Conservation (phyloP, 2,797 vertebrate genomes). For the Selene dorsalis region DNA sequence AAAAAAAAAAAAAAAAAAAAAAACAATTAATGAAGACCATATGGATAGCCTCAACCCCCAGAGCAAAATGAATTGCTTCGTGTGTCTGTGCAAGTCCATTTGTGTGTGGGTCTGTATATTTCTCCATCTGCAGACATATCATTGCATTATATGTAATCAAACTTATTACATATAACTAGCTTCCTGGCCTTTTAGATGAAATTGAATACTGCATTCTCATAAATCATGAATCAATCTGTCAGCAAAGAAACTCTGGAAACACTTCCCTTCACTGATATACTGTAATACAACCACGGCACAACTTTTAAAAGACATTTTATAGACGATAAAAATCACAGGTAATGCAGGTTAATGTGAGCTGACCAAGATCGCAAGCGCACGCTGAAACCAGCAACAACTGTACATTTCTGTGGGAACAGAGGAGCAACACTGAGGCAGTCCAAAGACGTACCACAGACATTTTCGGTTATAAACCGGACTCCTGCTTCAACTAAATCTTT, state of each 20-base stretch:
- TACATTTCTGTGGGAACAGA: constrained; percentile 41
- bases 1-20: constrained; percentile 13
- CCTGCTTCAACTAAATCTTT: constrained; percentile 22
- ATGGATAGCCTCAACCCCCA: constrained; percentile 41
- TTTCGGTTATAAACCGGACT: constrained; percentile 37
- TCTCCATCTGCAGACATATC: constrained; percentile 63
- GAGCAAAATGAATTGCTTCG: constrained; percentile 34
- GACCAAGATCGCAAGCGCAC: constrained; percentile 54
- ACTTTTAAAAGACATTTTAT: constrained; percentile 71
- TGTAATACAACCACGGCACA: constrained; percentile 59
- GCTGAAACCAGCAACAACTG: constrained; percentile 43
- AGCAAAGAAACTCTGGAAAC: constrained; percentile 71
- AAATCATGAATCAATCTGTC: constrained; percentile 81
- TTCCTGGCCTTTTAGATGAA: constrained; percentile 75
- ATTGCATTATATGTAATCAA: constrained; percentile 80
- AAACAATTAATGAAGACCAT: constrained; percentile 57
- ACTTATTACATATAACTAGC: constrained; percentile 71
- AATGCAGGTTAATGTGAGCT: constrained; percentile 47
- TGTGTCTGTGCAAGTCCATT: constrained; percentile 10
- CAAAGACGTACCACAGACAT: constrained; percentile 42
- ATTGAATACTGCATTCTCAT: constrained; percentile 76
- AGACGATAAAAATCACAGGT: constrained; percentile 62
- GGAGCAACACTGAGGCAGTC: constrained; percentile 19
- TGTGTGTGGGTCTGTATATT: constrained; percentile 37
- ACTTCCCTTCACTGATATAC: constrained; percentile 52